Evolutionary conservation across 2,888 invertebrate species (phyloP), one percentile per base, ranked within the genome.

Genomic region (Oscheius sp.): DNA sequence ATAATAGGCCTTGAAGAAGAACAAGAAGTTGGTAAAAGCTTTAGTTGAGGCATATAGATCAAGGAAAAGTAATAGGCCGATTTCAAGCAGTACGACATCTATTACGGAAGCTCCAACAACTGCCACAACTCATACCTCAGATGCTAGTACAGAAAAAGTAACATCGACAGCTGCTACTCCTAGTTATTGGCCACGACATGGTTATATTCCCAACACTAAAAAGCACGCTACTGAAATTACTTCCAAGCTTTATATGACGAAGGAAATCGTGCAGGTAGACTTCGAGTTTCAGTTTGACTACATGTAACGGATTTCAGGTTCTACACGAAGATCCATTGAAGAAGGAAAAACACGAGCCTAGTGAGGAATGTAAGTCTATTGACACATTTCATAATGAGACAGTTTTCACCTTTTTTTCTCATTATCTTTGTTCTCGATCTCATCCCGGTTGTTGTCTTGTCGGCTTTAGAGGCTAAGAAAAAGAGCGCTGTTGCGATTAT

Each of bases 201-300:
- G 76, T 12, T 80, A 75, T 53, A 71, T 80, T 15, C 79, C 79
- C 2, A 80, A 80, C 39, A 73, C 79, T 1, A 37, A 75, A 25
- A 71, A 80, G 53, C 80, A 80, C 25, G 80, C 80, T 2, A 73
- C 74, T 0, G 80, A 80, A 29, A 80, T 80, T 10, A 80, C 80
- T 15, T 69, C 75, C 42, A 72, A 78, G 33, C 63, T 80, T 1
- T 80, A 80, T 48, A 73, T 80, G 73, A 80, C 80, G 0, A 71
- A 76, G 48, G 73, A 75, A 55, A 77, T 74, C 58, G 67, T 75
- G 12, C 55, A 55, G 34, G 55, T 48, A 48, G n/a, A n/a, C n/a
- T n/a, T n/a, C n/a, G n/a, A n/a, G n/a, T n/a, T n/a, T n/a, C 23
- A 15, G 6, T 17, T 17, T 45, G 6, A 6, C 17, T 17, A 45